Conservation (phyloP, 2,113 vertebrate genomes). For the Galeopterus variegatus region DNA sequence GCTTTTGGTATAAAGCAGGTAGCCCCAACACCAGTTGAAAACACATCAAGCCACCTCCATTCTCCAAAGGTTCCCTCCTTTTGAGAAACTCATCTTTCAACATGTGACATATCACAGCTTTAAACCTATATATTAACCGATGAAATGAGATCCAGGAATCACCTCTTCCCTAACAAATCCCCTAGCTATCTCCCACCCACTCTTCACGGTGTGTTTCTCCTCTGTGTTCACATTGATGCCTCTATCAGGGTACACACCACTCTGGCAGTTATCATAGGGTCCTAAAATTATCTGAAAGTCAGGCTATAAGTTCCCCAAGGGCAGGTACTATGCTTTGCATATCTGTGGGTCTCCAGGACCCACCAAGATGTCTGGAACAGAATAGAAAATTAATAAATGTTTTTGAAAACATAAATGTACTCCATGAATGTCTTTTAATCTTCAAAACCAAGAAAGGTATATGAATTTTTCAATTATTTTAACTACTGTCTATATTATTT, state of each 20-base stretch:
- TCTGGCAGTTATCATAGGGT: background rate
- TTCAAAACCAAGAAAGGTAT: background rate
- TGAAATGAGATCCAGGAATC: background rate
- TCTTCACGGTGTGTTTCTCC: accelerated
- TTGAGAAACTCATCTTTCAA: background rate
- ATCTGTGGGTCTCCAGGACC: background rate
- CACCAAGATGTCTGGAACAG: background rate
- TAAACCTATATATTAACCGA: background rate
- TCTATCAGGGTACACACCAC: background rate
- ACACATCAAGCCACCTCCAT: background rate
- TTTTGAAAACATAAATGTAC: background rate
- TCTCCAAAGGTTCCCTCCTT: background rate
- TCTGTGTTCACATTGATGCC: background rate
- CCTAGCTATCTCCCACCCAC: too few species aligned
- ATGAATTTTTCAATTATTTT: background rate
- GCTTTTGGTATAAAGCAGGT: background rate
- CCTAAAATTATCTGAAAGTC: background rate
- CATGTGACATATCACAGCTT: background rate
- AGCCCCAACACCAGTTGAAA: background rate
- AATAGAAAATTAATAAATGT: background rate
- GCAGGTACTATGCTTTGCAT: background rate
- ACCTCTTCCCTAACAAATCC: background rate
- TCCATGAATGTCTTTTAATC: background rate
- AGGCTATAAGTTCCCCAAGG: too few species aligned
- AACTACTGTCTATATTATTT: background rate